Evolutionary conservation across 2,888 invertebrate genomes (phyloP).

Genomic region (Tridacna crocea): DNA sequence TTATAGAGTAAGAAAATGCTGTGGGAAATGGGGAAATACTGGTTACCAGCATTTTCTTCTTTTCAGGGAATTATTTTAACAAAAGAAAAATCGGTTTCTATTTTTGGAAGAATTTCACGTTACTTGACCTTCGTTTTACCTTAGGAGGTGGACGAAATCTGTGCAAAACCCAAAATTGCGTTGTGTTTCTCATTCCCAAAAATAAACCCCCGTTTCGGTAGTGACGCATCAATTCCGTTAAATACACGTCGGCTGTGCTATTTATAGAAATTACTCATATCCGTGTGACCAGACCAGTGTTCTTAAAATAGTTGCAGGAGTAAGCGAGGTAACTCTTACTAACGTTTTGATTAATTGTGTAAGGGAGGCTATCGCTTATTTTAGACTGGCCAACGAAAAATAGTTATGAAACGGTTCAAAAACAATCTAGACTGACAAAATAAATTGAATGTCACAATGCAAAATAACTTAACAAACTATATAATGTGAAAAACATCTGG

Average conservation of each 20-base stretch:
- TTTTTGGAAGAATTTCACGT: too few relatives aligned
- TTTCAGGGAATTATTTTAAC: neutral
- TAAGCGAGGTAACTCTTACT: neutral
- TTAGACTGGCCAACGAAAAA: too few relatives aligned
- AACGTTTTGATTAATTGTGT: neutral
- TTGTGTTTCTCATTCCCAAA: neutral
- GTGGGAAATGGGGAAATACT: neutral
- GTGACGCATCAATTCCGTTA: neutral
- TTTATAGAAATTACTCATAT: conserved; percentile 8
- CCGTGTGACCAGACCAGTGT: neutral
- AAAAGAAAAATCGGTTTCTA: too few relatives aligned
- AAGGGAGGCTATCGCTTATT: neutral
- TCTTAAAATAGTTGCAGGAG: conserved; percentile 6
- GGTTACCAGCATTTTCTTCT: neutral
- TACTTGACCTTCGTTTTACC: too few relatives aligned
- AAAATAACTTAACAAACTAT: too few relatives aligned
- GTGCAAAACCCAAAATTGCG: too few relatives aligned
- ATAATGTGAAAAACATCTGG: too few relatives aligned
- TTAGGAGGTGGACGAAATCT: too few relatives aligned
- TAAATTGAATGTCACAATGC: too few relatives aligned
- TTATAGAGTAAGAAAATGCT: neutral
- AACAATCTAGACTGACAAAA: too few relatives aligned
- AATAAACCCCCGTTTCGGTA: neutral
- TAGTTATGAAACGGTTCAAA: too few relatives aligned
- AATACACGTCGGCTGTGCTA: neutral